A percentile compares a stretch with the other conserved stretches of the same genome.
phyloP scores from a whole-genome alignment of 2,888 invertebrate genomes.

The Archaeoteleia sp. region DNA sequence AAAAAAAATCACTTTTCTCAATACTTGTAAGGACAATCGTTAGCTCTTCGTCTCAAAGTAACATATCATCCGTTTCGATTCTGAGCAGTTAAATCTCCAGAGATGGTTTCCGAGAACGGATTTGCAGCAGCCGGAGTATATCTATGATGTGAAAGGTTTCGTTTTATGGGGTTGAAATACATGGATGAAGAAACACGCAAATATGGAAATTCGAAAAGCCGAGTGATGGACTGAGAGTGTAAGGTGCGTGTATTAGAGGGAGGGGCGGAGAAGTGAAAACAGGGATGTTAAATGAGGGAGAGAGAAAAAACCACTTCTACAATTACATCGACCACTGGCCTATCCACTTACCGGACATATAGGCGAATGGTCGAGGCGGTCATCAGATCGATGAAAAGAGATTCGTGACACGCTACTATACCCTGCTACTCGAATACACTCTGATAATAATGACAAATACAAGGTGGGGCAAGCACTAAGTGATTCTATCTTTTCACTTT shows the following conservation, averaged over 20 bases:
- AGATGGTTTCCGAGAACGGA: slow-evolving; percentile 41
- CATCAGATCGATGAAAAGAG: slow-evolving; percentile 72
- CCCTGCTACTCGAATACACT: slow-evolving; percentile 37
- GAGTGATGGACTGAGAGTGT: slow-evolving; percentile 30
- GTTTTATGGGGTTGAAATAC: slow-evolving; percentile 48
- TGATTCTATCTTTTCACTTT: slow-evolving; percentile 33
- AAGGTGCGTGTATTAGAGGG: slow-evolving; percentile 9
- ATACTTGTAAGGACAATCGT: slow-evolving; percentile 23
- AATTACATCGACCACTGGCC: slow-evolving; percentile 46
- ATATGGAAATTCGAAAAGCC: slow-evolving; percentile 42
- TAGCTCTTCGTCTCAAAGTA: slow-evolving; percentile 28
- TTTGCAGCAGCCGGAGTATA: slow-evolving; percentile 30
- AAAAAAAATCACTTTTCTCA: slow-evolving; percentile 15
- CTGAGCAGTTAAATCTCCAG: slow-evolving; percentile 45
- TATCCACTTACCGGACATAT: slow-evolving; percentile 60
- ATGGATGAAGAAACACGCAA: slow-evolving; percentile 49
- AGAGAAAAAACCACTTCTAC: slow-evolving; percentile 31
- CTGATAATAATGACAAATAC: slow-evolving; percentile 39
- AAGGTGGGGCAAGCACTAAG: slow-evolving; percentile 30
- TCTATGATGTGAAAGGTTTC: slow-evolving; percentile 49
- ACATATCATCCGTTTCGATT: slow-evolving; percentile 37
- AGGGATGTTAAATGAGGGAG: slow-evolving; percentile 3
- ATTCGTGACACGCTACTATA: slow-evolving; percentile 67
- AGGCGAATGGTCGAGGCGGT: slow-evolving; percentile 61
- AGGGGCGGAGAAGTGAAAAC: slow-evolving; percentile 23